Base-by-base conservation (phyloP, 2,113 vertebrate species). In the Neodontobutis hainanensis region DNA sequence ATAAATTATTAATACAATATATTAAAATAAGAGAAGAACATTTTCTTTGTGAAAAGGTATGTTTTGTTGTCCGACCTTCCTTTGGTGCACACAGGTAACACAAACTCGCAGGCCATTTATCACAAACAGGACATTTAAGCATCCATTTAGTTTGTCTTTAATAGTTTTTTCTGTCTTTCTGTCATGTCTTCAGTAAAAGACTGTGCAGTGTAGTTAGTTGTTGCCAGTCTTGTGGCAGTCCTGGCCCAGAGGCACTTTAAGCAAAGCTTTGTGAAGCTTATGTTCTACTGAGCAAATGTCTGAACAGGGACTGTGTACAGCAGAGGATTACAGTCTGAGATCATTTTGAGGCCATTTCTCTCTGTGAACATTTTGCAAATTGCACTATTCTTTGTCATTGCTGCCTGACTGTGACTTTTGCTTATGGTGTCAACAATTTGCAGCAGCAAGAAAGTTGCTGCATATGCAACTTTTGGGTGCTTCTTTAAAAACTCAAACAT, bases 361-460 rank as follows among this genome's bases (percentile, higher is more conserved):
- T 53, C 27, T 52, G 8, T 46, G 56, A 68, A 58, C 16, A 45
- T 59, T 60, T 64, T 64, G 40, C 68, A 57, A 8, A 61, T 58
- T 72, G 42, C 59, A 19, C 49, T 12, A 40, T 38, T 67, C 57
- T 73, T 68, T 85, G 65, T 75, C 65, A 51, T 1, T 49, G 70
- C 62, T 9, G 48, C 15, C 38, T 15, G 36, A 34, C 48, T 75
- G 43, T 15, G 55, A 35, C 12, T 83, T 79, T 76, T 75, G 61
- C 73, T 75, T 74, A 63, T 58, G 70, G 42, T 73, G 77, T 78
- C 73, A 75, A 63, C 70, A 68, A 61, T 78, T 77, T 61, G 75
- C 71, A 19, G 44, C 48, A 12, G 36, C 16, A 11, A 46, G 15
- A 60, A n/a, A 73, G 82, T 64, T 86, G 68, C 81, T 70, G 57